Percentiles rank a stretch among this genome's conserved stretches.
phyloP scores from a whole-genome alignment of 2,888 invertebrate species.

The Drosophila neotestacea region DNA sequence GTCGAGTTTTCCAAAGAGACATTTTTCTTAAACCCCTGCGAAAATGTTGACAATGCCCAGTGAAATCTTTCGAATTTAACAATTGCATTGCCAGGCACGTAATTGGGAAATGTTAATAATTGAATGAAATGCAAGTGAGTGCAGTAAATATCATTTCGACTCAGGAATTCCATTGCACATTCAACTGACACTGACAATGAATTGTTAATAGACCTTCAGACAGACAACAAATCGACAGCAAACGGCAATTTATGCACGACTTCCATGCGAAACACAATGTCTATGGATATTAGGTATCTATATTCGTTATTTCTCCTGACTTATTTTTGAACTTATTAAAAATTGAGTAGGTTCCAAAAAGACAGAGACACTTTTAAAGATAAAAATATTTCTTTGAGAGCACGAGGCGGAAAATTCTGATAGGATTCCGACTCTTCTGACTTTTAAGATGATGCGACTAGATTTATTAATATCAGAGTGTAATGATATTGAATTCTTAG shows the following conservation, averaged over 20 bases:
- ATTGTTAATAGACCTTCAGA: conserved; percentile 34
- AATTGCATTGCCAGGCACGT: conserved; percentile 60
- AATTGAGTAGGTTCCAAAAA: background rate
- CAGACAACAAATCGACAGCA: conserved; percentile 20
- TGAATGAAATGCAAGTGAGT: conserved; percentile 48
- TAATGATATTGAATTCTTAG: too few relatives aligned
- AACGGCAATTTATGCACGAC: conserved; percentile 19
- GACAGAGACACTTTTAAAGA: too few relatives aligned
- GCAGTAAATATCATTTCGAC: conserved; percentile 57
- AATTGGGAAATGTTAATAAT: conserved; percentile 67
- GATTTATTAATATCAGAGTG: too few relatives aligned
- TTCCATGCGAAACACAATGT: conserved; percentile 5
- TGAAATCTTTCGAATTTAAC: conserved; percentile 33
- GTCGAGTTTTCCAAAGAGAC: conserved; percentile 37
- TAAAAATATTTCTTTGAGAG: too few relatives aligned
- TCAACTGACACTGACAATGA: conserved; percentile 46
- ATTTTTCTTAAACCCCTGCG: conserved; percentile 9
- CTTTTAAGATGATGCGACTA: too few relatives aligned
- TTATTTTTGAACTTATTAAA: background rate
- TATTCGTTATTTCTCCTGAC: too few relatives aligned
- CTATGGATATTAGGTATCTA: background rate
- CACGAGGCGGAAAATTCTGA: too few relatives aligned
- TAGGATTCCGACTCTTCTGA: too few relatives aligned
- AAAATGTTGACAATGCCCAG: conserved; percentile 26
- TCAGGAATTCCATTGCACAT: conserved; percentile 45